A percentile compares a stretch with the other conserved stretches of the same genome.
Conservation (phyloP, 2,888 invertebrate genomes). For the Leptarthrus brevirostris region DNA sequence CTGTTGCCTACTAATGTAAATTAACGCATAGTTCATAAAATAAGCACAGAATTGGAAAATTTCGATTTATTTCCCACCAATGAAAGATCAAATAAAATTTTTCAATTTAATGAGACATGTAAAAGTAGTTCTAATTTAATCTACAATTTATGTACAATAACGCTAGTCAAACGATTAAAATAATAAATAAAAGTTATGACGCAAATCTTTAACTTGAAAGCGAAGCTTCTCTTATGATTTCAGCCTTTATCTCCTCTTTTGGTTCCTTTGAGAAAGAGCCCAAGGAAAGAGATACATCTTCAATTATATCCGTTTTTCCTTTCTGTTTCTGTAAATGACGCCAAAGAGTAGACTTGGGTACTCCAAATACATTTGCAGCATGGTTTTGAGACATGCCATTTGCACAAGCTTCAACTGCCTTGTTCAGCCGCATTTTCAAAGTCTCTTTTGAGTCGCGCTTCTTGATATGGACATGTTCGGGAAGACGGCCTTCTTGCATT, state of each 20-base stretch:
- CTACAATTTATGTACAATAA: background rate
- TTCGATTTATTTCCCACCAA: too few relatives aligned
- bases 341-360: conserved; percentile 67
- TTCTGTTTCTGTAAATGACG: conserved; percentile 63
- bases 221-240: conserved; percentile 25
- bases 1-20: too few relatives aligned
- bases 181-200: too few relatives aligned
- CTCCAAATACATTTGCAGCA: conserved; percentile 65
- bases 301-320: background rate
- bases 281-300: conserved; percentile 15
- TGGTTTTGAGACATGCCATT: conserved; percentile 67
- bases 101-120: too few relatives aligned
- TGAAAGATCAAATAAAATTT: too few relatives aligned
- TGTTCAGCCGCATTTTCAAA: conserved; percentile 62
- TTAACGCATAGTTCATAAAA: too few relatives aligned
- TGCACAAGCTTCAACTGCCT: conserved; percentile 64
- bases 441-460: conserved; percentile 63
- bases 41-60: too few relatives aligned
- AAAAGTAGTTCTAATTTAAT: too few relatives aligned
- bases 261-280: conserved; percentile 11
- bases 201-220: conserved; percentile 27
- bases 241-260: background rate
- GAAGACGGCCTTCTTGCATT: conserved; percentile 63
- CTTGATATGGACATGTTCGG: conserved; percentile 63
- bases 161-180: background rate